These are phyloP conservation scores for Archilochus colubris DNA, from an alignment of 2,113 vertebrate species.

Conservation along the genomic window DNA sequence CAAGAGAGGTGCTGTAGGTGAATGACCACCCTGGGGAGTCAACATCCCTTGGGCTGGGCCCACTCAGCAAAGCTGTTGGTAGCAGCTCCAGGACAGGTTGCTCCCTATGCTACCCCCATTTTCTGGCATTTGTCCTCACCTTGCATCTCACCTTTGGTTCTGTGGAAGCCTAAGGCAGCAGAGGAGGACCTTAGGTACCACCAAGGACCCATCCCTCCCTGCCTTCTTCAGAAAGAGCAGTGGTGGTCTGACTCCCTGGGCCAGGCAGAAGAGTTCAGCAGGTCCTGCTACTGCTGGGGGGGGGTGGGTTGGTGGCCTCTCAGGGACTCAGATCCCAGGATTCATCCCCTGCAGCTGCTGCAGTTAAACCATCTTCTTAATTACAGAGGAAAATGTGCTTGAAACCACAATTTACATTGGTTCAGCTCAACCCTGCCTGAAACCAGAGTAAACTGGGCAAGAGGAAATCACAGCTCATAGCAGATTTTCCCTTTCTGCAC, in stretches of 20 bases:
- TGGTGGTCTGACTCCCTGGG: background rate
- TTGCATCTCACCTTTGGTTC: background rate
- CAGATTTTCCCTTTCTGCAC: background rate
- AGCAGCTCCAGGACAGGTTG: background rate
- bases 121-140: background rate
- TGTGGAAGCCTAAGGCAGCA: background rate
- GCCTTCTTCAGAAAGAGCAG: background rate
- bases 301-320: background rate
- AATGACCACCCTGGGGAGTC: background rate
- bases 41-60: background rate
- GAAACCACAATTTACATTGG: background rate
- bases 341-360: conserved; percentile 7
- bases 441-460: background rate
- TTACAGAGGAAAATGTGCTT: conserved; percentile 17
- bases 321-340: background rate
- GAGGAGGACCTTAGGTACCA: background rate
- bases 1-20: background rate
- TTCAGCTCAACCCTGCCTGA: background rate
- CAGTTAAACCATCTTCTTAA: conserved; percentile 1
- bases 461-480: background rate
- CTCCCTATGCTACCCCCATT: no score
- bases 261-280: background rate
- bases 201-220: background rate
- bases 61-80: background rate
- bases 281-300: background rate